Evolutionary conservation across 1,140 invertebrate genomes (phyloP).

Genomic region (Drosophila obscura): DNA sequence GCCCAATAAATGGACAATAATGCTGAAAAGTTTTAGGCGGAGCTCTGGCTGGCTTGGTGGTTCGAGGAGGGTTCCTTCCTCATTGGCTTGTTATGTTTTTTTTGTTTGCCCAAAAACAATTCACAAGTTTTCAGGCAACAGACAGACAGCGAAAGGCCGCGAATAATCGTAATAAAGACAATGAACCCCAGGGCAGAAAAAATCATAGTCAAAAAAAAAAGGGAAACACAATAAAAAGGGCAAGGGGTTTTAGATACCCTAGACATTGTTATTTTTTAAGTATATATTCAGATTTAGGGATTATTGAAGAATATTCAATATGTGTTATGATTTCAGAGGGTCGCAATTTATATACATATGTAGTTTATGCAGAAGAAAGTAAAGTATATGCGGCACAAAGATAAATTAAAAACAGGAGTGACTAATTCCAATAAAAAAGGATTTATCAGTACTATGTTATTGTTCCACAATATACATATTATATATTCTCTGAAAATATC

Average conservation of each 20-base stretch:
- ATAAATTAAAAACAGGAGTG: too few relatives aligned
- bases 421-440: too few relatives aligned
- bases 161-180: slow-evolving; percentile 72
- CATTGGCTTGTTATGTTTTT: slow-evolving; percentile 52
- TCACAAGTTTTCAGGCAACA: slow-evolving; percentile 72
- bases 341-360: too few relatives aligned
- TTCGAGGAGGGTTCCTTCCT: slow-evolving; percentile 30
- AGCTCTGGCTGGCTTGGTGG: background rate
- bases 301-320: too few relatives aligned
- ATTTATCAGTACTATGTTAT: too few relatives aligned
- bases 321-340: too few relatives aligned
- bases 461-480: too few relatives aligned
- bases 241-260: background rate
- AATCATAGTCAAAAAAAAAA: slow-evolving; percentile 4
- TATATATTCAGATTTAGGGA: too few relatives aligned
- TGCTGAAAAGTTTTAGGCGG: slow-evolving; percentile 45
- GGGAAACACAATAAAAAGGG: background rate
- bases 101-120: slow-evolving; percentile 71
- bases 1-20: slow-evolving; percentile 58
- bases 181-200: slow-evolving; percentile 54
- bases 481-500: too few relatives aligned
- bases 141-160: slow-evolving; percentile 31
- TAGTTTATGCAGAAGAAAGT: too few relatives aligned
- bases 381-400: too few relatives aligned
- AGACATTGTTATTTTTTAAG: too few relatives aligned